phyloP scores from a whole-genome alignment of 1,140 invertebrate genomes.

The Neodiprion fabricii region DNA sequence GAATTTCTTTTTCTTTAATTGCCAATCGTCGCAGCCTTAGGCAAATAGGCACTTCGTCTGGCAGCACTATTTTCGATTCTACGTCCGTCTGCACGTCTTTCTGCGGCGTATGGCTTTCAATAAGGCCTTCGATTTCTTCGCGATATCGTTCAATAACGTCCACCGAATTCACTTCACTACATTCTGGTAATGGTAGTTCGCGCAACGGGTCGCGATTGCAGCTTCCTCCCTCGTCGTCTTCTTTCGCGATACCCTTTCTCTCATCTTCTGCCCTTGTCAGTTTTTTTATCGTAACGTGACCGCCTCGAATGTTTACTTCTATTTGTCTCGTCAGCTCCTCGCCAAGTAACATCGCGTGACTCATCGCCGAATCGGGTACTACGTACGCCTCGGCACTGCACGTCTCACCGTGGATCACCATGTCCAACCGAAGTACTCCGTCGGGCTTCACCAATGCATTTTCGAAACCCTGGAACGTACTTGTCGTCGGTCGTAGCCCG shows the following conservation, averaged over 20 bases:
- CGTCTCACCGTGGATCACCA: not conserved
- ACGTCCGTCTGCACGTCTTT: slow-evolving; percentile 13
- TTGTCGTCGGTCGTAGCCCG: not conserved
- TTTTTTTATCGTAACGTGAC: slow-evolving; percentile 2
- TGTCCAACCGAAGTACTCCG: not conserved
- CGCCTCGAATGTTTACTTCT: not conserved
- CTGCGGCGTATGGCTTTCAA: slow-evolving; percentile 12
- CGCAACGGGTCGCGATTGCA: not conserved
- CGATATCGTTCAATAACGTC: not conserved
- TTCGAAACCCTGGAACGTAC: slow-evolving; percentile 15
- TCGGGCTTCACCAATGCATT: slow-evolving; percentile 7
- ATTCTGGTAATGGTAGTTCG: slow-evolving; percentile 14
- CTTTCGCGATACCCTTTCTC: not conserved
- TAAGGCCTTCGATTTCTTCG: slow-evolving; percentile 13
- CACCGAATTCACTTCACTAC: slow-evolving; percentile 8
- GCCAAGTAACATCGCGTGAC: slow-evolving; percentile 1
- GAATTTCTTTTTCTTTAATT: slow-evolving; percentile 11
- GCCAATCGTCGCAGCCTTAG: slow-evolving; percentile 18
- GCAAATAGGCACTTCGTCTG: slow-evolving; percentile 3
- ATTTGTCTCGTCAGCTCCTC: slow-evolving; percentile 7
- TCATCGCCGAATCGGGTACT: not conserved
- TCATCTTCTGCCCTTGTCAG: not conserved
- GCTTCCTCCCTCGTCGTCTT: not conserved
- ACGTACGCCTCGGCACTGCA: slow-evolving; percentile 2
- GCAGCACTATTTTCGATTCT: slow-evolving; percentile 24